A percentile compares a stretch with the other conserved stretches of the same genome.
These are phyloP conservation scores for Dinomys branickii DNA, from an alignment of 2,113 vertebrate species.

Conservation along the genomic window DNA sequence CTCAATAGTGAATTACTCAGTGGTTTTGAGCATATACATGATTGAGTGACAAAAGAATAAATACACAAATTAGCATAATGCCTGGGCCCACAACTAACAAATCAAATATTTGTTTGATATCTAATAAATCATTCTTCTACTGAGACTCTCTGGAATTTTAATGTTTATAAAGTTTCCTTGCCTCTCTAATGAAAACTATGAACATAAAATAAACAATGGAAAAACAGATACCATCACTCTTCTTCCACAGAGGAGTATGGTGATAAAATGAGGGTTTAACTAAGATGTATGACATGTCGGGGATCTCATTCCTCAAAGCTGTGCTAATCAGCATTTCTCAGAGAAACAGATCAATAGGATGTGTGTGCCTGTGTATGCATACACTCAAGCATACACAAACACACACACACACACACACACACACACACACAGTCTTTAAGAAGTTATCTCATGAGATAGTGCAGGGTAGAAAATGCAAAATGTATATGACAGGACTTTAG, in stretches of 20 bases:
- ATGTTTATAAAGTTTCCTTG: neutral
- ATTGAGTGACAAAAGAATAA: neutral
- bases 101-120: neutral
- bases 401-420: neutral
- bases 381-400: too few relatives aligned
- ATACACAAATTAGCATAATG: neutral
- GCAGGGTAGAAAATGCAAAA: neutral
- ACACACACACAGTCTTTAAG: neutral
- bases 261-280: neutral
- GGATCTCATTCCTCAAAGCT: neutral
- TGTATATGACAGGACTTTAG: neutral
- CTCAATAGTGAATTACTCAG: neutral
- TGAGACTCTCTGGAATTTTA: neutral
- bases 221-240: neutral
- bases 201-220: neutral
- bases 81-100: neutral
- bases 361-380: neutral
- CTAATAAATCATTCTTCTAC: neutral
- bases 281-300: neutral
- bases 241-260: neutral
- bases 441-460: neutral
- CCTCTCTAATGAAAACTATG: neutral
- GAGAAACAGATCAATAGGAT: neutral
- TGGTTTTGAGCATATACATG: neutral
- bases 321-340: neutral